Base-by-base conservation (phyloP, 2,888 invertebrate species). In the Halictus ligatus region DNA sequence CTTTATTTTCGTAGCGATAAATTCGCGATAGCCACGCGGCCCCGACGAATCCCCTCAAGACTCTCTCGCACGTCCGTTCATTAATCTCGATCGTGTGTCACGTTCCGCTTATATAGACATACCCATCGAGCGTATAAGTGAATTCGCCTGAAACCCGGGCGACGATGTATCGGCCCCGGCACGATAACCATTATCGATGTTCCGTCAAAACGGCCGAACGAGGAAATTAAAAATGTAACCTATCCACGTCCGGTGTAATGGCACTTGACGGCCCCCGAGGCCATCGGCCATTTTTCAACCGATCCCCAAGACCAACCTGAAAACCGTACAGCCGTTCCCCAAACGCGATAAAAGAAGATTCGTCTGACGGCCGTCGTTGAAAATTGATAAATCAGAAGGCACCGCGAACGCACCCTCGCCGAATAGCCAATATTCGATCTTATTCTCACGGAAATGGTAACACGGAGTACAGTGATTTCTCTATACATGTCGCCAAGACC, bases 221-320 rank as follows among this genome's bases (percentile, higher is more conserved):
- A 88, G 86, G 86, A 87, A 92, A 90, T 92, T 92, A 92, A 92
- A 92, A 92, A 91, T 92, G 88, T 89, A 92, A 90, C 89, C 83
- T 78, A 90, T 87, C 84, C 87, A 43, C 77, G 85, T 83, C 78
- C 60, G 64, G 79, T 72, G 78, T 86, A 89, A 86, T 84, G 78
- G 79, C 74, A 84, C 85, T 83, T 75, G 89, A 88, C 87, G 78
- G 50, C 76, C 67, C 75, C 25, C 48, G 60, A 75, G 74, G 80
- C 46, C 54, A 35, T 54, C 74, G 74, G 78, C 69, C 80, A 87
- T 90, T 91, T 91, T 90, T 89, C 85, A 88, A 78, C 78, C 12
- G 48, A 29, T 29, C 79, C 73, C 21, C 54, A 58, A 60, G 64
- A 72, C 60, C 74, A 58, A 21, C 73, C 60, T 48, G 48, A 76